These are phyloP conservation scores for Corvus hawaiiensis DNA, from an alignment of 2,113 vertebrate species.

Conservation along the genomic window DNA sequence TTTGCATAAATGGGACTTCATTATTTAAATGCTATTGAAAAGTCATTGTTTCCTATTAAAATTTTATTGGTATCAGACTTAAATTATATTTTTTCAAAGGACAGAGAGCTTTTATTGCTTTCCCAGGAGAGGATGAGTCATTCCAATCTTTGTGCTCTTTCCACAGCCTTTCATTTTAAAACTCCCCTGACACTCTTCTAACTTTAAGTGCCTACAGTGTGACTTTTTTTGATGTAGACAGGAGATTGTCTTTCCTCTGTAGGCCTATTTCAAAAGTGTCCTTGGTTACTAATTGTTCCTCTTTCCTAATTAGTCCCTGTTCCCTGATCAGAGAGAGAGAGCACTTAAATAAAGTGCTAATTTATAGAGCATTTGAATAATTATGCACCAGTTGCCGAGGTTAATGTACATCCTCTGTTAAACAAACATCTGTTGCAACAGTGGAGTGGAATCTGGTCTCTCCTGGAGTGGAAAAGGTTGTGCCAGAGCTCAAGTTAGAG, in stretches of 20 bases:
- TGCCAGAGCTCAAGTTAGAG: neutral
- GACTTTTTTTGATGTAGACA: neutral
- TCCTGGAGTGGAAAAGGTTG: neutral
- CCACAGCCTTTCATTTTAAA: neutral
- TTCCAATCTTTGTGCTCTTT: neutral
- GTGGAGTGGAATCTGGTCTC: neutral
- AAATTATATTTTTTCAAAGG: neutral
- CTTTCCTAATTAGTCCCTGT: neutral
- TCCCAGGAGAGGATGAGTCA: constrained; percentile 4
- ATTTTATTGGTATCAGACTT: neutral
- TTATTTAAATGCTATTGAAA: neutral
- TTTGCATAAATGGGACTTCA: neutral
- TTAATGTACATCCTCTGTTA: neutral
- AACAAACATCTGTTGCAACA: neutral
- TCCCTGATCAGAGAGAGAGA: neutral
- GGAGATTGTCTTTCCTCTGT: neutral
- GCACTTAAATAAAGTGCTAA: neutral
- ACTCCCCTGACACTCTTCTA: neutral
- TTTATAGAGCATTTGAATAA: neutral
- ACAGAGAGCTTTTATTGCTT: neutral
- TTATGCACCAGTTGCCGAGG: neutral
- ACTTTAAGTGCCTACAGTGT: neutral
- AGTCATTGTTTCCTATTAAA: neutral
- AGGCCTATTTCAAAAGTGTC: neutral
- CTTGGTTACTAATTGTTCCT: neutral